Evolutionary conservation across 1,140 invertebrate species (phyloP), one percentile per base, ranked within the genome.

Genomic region (Hycleus cichorii): DNA sequence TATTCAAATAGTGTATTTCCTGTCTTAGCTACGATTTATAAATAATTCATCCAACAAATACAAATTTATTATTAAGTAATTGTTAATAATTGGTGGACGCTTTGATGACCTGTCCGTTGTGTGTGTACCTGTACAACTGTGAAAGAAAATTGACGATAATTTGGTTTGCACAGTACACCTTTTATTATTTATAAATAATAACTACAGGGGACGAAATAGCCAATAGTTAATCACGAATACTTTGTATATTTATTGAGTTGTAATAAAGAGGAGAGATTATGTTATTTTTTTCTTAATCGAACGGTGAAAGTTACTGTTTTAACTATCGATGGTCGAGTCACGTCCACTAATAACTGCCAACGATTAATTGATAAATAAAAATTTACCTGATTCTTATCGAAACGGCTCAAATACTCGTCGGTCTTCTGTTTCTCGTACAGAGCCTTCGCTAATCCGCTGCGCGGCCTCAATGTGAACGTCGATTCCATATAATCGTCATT

Each of bases 401-500:
- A 78, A 24, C 75, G 72, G 58, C 80, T 76, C 1, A 87, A 77
- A 57, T 79, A 75, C 65, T 83, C 78, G 70, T 88, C 86, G 61
- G 82, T 81, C 49, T 77, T 70, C 61, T 86, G 83, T 69, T 86
- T 85, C 62, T 86, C 80, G 74, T 86, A 87, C 4, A 88, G 72
- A 38, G 84, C 76, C 62, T 85, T 74, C 26, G 86, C 84, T 32
- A 88, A 72, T 57, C 81, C 81, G 61, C 84, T 84, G 64, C 84
- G 76, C 44, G 84, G 84, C 57, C 78, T 67, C 59, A 45, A 58
- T 1, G 54, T 39, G 18, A 55, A 40, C 9, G 52, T n/a, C 1
- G 52, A 32, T 32, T 32, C 32, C 32, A 32, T 4, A 32, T 32
- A 32, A 32, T 32, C 32, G 7, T 32, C 7, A 32, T 4, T 4